Evolutionary conservation across 2,113 vertebrate genomes (phyloP), one percentile per base, ranked within the genome.

Genomic region (Vulpes ferrilata): DNA sequence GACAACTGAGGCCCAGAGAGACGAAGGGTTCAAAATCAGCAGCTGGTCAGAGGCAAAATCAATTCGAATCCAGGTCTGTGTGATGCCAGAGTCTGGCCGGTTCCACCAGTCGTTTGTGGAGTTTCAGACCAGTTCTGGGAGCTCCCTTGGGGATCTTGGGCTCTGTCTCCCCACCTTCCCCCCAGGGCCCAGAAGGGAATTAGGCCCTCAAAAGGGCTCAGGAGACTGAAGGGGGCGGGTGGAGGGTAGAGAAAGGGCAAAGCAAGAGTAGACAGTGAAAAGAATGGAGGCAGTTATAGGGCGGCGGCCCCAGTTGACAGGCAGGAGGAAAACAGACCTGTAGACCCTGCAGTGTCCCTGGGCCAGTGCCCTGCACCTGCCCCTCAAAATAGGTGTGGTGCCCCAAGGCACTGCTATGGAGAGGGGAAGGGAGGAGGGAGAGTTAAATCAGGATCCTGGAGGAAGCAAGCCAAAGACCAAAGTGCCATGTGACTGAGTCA

Each of bases 401-500:
- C 32, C 73, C 80, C 5, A 11, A 51, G 48, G 51, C 59, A 69
- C 65, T 2, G 35, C 17, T 17, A 16, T 15, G 0, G 57, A 88
- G n/a, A 84, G 25, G 88, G 11, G 27, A 6, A 7, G 9, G 64
- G 23, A 15, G 38, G 57, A 57, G 65, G 12, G 43, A 48, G 30
- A 30, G 93, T 71, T 95, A 80, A 94, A 91, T 92, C 69, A 2
- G 60, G 97, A 90, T 84, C 53, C 90, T 9, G 17, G 15, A 65
- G 92, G 80, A 90, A 78, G 73, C 57, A 2, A 27, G 64, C 96
- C 88, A 78, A 59, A 83, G 69, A 62, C 67, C 16, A 2, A 53
- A 43, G 57, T 30, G 48, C 65, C 95, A 87, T 48, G 96, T 96
- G 97, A 95, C 82, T 65, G n/a, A 80, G 53, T 16, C 4, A 69